These are phyloP conservation scores for Drosophila lutescens DNA, from an alignment of 2,888 invertebrate species.

Conservation along the genomic window DNA sequence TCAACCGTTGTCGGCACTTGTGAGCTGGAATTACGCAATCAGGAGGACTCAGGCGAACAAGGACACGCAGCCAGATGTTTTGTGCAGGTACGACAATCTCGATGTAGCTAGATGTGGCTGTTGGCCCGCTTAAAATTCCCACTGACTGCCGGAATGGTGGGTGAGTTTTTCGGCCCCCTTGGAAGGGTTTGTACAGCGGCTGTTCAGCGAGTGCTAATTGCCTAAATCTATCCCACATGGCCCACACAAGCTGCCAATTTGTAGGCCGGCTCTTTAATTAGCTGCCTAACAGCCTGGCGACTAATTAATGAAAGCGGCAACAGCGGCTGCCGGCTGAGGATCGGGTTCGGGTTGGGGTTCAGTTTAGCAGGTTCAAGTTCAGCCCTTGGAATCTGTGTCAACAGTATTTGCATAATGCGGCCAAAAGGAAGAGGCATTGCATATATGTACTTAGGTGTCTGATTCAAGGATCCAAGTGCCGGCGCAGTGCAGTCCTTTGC, in stretches of 20 bases:
- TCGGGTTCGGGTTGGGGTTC: background rate
- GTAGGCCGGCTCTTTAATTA: conserved; percentile 56
- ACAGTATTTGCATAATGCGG: conserved; percentile 49
- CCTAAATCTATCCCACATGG: conserved; percentile 70
- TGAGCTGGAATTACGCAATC: conserved; percentile 56
- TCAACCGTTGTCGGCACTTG: conserved; percentile 54
- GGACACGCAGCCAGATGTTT: conserved; percentile 36
- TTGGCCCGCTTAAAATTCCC: conserved; percentile 28
- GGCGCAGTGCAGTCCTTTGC: conserved; percentile 62
- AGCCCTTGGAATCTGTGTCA: conserved; percentile 15
- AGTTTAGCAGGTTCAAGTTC: conserved; percentile 6
- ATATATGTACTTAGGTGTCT: conserved; percentile 18
- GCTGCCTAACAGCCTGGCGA: conserved; percentile 55
- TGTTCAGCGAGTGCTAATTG: conserved; percentile 57
- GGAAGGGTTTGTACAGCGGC: conserved; percentile 21
- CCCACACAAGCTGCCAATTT: conserved; percentile 69
- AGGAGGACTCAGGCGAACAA: conserved; percentile 13
- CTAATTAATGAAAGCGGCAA: conserved; percentile 57
- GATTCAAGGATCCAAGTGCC: conserved; percentile 35
- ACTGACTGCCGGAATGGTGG: conserved; percentile 15
- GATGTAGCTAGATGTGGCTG: background rate
- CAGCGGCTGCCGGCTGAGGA: background rate
- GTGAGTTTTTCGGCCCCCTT: conserved; percentile 4
- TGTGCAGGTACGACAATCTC: conserved; percentile 27
- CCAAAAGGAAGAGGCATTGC: conserved; percentile 23